Conservation (phyloP, 2,797 vertebrate species). For the Phoebastria nigripes region DNA sequence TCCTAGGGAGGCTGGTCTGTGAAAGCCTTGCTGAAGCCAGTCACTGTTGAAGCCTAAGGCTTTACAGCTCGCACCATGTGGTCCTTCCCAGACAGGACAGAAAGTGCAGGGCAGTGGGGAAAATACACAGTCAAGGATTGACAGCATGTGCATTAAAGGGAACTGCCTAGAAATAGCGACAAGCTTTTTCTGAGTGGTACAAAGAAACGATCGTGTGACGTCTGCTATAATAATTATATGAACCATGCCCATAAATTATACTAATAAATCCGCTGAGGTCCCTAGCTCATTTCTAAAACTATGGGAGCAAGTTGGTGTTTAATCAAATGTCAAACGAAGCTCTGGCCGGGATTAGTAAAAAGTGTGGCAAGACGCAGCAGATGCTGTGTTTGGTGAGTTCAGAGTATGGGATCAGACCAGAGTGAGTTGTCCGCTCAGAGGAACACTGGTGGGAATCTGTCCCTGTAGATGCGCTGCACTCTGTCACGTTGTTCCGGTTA, state of each 20-base stretch:
- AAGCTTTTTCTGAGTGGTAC: background rate
- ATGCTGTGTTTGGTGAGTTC: too few species aligned
- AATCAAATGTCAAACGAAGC: background rate
- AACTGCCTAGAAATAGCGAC: background rate
- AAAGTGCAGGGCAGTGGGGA: background rate
- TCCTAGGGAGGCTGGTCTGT: background rate
- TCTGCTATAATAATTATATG: background rate
- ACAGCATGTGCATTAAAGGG: background rate
- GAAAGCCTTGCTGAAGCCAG: background rate
- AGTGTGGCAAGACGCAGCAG: background rate
- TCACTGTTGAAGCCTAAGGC: background rate
- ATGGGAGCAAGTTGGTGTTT: background rate
- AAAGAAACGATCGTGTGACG: background rate
- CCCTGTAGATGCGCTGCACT: rapidly evolving
- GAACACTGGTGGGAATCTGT: background rate
- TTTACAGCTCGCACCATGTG: background rate
- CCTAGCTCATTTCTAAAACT: background rate
- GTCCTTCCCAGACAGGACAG: background rate
- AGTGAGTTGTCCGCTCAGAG: rapidly evolving
- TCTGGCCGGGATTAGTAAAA: background rate
- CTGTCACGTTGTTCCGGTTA: background rate
- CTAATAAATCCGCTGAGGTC: background rate
- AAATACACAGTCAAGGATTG: background rate
- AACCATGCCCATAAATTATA: background rate
- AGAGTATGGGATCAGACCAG: background rate